A percentile compares a stretch with the other conserved stretches of the same genome.
Evolutionary conservation across 1,140 invertebrate species (phyloP).

Genomic region (Ladona fulva): DNA sequence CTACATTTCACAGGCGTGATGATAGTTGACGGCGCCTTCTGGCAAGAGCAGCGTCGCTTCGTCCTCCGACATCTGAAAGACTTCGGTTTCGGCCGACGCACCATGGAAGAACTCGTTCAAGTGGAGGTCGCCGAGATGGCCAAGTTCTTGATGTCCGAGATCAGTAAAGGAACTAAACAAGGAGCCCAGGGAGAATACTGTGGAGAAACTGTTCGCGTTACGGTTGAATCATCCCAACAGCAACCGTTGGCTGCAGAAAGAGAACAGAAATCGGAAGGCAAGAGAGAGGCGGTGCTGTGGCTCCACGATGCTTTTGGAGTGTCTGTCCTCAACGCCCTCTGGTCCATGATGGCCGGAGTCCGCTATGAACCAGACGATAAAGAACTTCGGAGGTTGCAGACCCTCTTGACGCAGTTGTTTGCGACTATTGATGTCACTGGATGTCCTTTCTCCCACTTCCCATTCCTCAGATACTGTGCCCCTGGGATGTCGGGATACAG

Average conservation of each 20-base stretch:
- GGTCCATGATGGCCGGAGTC: constrained; percentile 57
- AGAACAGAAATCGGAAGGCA: constrained; percentile 24
- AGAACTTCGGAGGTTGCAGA: constrained; percentile 55
- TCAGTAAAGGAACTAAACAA: constrained; percentile 19
- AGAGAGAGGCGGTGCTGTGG: constrained; percentile 20
- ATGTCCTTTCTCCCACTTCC: constrained; percentile 54
- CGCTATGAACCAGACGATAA: constrained; percentile 55
- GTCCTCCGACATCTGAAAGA: constrained; percentile 47
- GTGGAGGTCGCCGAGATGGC: constrained; percentile 48
- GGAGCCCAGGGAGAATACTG: constrained; percentile 19
- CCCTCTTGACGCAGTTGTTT: constrained; percentile 57
- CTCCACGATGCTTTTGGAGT: constrained; percentile 42
- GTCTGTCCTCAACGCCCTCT: constrained; percentile 58
- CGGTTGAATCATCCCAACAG: background rate
- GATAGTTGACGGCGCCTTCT: constrained; percentile 50
- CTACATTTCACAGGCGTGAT: constrained; percentile 44
- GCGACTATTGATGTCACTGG: constrained; percentile 55
- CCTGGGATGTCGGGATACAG: constrained; percentile 50
- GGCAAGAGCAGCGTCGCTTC: constrained; percentile 50
- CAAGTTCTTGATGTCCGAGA: constrained; percentile 27
- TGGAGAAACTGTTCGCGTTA: constrained; percentile 21
- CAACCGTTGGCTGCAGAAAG: background rate
- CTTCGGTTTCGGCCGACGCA: constrained; percentile 50
- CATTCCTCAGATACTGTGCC: constrained; percentile 49
- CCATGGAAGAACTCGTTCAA: constrained; percentile 46